phyloP scores from a whole-genome alignment of 2,888 invertebrate genomes.

The Leptothorax acervorum region DNA sequence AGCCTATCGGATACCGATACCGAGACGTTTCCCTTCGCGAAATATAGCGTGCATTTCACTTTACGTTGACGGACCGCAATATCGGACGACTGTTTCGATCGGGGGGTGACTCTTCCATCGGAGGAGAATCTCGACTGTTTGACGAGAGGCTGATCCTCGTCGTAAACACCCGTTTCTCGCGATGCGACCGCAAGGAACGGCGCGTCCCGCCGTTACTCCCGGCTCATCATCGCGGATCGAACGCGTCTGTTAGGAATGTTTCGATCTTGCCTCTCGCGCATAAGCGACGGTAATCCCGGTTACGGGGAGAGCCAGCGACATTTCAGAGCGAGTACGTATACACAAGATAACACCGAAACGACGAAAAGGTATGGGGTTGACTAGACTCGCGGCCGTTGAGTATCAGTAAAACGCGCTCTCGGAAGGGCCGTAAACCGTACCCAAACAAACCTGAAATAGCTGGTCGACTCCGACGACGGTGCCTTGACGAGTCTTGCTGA shows the following conservation, averaged over 20 bases:
- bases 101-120: neutral
- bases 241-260: constrained; percentile 37
- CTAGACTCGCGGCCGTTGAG: constrained; percentile 51
- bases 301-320: constrained; percentile 38
- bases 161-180: constrained; percentile 75
- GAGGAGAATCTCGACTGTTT: constrained; percentile 74
- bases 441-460: constrained; percentile 80
- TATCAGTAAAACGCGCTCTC: constrained; percentile 74
- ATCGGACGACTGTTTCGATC: constrained; percentile 74
- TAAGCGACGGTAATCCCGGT: constrained; percentile 40
- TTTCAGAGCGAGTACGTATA: constrained; percentile 28
- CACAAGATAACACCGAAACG: constrained; percentile 72
- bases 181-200: constrained; percentile 6
- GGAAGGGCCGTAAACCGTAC: constrained; percentile 71
- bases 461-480: constrained; percentile 45
- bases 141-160: constrained; percentile 77
- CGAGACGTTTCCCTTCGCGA: neutral
- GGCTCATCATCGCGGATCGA: constrained; percentile 35
- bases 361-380: neutral
- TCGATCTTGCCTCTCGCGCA: constrained; percentile 26
- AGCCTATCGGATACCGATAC: neutral
- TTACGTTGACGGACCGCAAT: constrained; percentile 74
- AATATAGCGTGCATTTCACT: neutral
- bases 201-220: neutral
- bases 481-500: constrained; percentile 45